These are phyloP conservation scores for Anas acuta DNA, from an alignment of 2,797 vertebrate genomes.

Conservation along the genomic window DNA sequence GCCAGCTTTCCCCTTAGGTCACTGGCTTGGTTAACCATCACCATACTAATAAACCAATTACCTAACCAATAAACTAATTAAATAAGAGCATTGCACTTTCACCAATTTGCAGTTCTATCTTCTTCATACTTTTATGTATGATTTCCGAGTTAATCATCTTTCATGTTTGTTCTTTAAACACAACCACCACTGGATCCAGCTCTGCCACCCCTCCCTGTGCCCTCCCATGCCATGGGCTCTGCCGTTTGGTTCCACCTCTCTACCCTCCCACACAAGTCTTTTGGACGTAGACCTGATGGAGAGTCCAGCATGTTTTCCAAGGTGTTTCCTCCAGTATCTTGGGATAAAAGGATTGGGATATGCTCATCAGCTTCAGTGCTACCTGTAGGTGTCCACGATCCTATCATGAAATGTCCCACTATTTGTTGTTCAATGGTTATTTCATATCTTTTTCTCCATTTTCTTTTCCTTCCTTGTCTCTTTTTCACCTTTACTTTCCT, in stretches of 20 bases:
- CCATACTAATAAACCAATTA: background rate
- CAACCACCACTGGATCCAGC: no score
- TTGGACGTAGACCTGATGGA: background rate
- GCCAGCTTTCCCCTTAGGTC: background rate
- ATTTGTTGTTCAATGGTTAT: background rate
- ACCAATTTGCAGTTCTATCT: background rate
- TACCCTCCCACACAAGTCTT: background rate
- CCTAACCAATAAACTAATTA: background rate
- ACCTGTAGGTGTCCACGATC: background rate
- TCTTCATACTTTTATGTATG: background rate
- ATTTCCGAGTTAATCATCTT: background rate
- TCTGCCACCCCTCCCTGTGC: background rate
- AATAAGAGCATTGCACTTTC: background rate
- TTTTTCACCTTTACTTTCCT: background rate
- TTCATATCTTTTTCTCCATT: background rate
- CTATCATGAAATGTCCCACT: background rate
- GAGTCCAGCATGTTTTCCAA: background rate
- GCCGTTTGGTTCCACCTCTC: background rate
- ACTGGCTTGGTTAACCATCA: background rate
- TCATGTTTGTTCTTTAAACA: background rate
- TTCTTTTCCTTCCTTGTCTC: background rate
- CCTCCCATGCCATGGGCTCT: rapidly evolving
- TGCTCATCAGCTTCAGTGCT: background rate
- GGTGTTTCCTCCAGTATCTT: background rate
- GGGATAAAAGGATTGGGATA: rapidly evolving